Evolutionary conservation across 2,888 invertebrate genomes (phyloP).

Genomic region (Bellardia bayeri): DNA sequence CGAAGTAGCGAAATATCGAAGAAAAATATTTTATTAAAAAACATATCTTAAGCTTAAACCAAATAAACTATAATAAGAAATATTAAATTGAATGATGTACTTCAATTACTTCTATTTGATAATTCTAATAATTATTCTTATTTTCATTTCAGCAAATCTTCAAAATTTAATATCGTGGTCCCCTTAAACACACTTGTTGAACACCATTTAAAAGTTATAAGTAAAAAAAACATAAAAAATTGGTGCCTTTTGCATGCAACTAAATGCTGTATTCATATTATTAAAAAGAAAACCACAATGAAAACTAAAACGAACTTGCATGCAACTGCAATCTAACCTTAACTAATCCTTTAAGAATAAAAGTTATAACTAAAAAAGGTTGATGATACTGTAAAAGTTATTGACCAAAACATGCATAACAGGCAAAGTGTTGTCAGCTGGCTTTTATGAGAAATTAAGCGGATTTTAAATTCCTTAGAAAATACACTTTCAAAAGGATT

Average conservation of each 20-base stretch:
- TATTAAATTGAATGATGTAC: no score
- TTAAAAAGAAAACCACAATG: slow-evolving; percentile 27
- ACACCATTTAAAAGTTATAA: slow-evolving; percentile 17
- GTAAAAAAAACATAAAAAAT: slow-evolving; percentile 12
- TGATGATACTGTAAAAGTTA: slow-evolving; percentile 3
- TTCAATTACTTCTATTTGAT: not conserved
- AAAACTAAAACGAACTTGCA: slow-evolving; percentile 19
- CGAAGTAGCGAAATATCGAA: no score
- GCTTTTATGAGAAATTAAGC: slow-evolving; percentile 57
- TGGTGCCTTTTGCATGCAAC: slow-evolving; percentile 55
- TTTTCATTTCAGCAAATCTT: slow-evolving; percentile 26
- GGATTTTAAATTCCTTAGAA: slow-evolving; percentile 32
- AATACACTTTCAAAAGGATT: slow-evolving; percentile 14
- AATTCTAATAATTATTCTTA: not conserved
- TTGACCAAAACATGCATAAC: slow-evolving; percentile 19
- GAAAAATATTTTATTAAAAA: no score
- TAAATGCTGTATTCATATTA: slow-evolving; percentile 48
- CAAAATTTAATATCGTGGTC: not conserved
- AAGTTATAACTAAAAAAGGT: slow-evolving; percentile 33
- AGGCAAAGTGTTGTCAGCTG: slow-evolving; percentile 54
- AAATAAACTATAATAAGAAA: no score
- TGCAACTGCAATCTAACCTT: slow-evolving; percentile 59
- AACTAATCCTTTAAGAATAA: slow-evolving; percentile 58
- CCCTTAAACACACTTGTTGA: not conserved
- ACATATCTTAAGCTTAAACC: no score